A percentile compares a stretch with the other conserved stretches of the same genome.
These are phyloP conservation scores for Eonycteris spelaea DNA, from an alignment of 2,113 vertebrate species.

Conservation along the genomic window DNA sequence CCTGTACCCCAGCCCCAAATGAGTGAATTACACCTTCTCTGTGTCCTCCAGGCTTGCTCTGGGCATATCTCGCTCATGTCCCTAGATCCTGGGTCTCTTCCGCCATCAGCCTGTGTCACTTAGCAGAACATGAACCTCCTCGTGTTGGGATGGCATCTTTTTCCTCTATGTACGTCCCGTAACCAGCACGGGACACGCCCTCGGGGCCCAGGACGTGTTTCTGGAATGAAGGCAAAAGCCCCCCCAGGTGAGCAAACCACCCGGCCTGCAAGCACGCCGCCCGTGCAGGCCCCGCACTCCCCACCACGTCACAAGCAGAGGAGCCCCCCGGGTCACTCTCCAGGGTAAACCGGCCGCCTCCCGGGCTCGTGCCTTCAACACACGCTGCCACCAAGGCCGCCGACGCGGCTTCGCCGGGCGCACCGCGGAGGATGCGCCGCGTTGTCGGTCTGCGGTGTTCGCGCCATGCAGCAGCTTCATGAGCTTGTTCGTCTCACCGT, in stretches of 20 bases:
- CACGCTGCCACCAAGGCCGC: background rate
- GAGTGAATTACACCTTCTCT: background rate
- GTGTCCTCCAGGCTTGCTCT: background rate
- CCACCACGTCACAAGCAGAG: background rate
- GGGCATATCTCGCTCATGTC: background rate
- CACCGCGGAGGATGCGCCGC: background rate
- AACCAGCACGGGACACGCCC: background rate
- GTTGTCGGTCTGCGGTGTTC: slow-evolving; percentile 38
- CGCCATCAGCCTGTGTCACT: no score
- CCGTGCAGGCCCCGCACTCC: background rate
- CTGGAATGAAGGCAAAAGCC: background rate
- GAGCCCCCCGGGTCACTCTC: background rate
- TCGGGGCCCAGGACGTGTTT: background rate
- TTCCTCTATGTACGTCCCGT: background rate
- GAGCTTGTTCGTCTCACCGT: slow-evolving; percentile 58
- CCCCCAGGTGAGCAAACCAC: background rate
- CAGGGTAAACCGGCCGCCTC: slow-evolving; percentile 20
- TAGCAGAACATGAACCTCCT: background rate
- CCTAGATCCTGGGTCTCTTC: background rate
- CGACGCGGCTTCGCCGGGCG: background rate
- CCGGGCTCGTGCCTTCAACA: background rate
- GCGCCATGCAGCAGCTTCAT: slow-evolving; percentile 50
- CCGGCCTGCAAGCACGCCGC: background rate
- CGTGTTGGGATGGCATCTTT: background rate
- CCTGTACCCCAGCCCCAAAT: background rate